phyloP scores from a whole-genome alignment of 2,113 vertebrate species.

The Morone saxatilis region DNA sequence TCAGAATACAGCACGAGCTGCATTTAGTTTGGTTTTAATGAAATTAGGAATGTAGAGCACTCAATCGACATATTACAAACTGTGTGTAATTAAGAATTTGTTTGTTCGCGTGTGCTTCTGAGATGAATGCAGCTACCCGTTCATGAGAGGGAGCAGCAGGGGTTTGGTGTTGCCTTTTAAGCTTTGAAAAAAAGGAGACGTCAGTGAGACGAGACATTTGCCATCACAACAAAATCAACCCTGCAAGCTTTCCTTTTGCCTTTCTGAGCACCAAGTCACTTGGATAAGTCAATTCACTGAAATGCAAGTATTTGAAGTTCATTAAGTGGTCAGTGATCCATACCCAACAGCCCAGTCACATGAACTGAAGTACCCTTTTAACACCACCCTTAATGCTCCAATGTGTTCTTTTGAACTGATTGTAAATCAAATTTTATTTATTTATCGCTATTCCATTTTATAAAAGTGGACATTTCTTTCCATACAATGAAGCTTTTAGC shows the following conservation, averaged over 20 bases:
- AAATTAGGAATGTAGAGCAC: constrained; percentile 59
- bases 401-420: neutral
- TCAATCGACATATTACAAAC: constrained; percentile 62
- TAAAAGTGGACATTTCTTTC: too few species aligned
- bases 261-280: neutral
- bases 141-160: constrained; percentile 15
- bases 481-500: neutral
- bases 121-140: constrained; percentile 16
- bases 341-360: neutral
- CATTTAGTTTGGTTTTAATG: constrained; percentile 16
- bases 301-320: neutral
- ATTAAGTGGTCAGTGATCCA: neutral
- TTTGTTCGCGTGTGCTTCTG: constrained; percentile 26
- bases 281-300: neutral
- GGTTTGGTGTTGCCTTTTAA: constrained; percentile 13
- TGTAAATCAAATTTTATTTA: neutral
- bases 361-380: neutral
- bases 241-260: neutral
- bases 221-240: neutral
- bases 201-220: neutral
- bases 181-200: neutral
- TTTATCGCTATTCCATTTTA: too few species aligned
- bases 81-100: constrained; percentile 46
- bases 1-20: neutral
- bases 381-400: neutral